These are phyloP conservation scores for Scatophagus argus DNA, from an alignment of 2,113 vertebrate genomes.

Conservation along the genomic window DNA sequence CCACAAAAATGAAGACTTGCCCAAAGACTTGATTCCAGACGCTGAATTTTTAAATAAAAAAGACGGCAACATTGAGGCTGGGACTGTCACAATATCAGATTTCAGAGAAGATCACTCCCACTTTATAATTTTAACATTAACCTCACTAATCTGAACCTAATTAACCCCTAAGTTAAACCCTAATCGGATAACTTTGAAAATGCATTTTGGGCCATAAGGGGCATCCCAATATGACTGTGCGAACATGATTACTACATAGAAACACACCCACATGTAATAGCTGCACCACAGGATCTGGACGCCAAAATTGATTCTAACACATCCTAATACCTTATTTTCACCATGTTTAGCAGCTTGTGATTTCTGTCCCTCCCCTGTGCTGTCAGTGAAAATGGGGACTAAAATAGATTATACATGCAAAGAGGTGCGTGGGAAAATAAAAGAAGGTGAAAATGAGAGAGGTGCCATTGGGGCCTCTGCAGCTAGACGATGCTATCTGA, in stretches of 20 bases:
- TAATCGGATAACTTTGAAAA: neutral
- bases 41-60: neutral
- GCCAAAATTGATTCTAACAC: constrained; percentile 14
- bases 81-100: no score
- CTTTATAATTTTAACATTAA: no score
- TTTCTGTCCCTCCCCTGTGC: constrained; percentile 48
- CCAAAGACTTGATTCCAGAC: neutral
- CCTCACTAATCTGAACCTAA: neutral
- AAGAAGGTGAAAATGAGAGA: constrained; percentile 57
- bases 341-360: constrained; percentile 53
- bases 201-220: neutral
- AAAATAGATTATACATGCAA: constrained; percentile 61
- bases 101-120: no score
- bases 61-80: neutral
- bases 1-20: neutral
- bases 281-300: constrained; percentile 3
- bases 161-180: neutral
- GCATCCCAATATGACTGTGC: neutral
- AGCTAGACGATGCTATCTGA: constrained; percentile 38
- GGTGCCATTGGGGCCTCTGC: constrained; percentile 35
- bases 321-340: constrained; percentile 33
- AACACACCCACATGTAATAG: neutral
- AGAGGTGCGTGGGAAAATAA: constrained; percentile 60
- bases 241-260: neutral
- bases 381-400: constrained; percentile 33